A percentile compares a stretch with the other conserved stretches of the same genome.
Evolutionary conservation across 2,113 vertebrate genomes (phyloP).

Genomic region (Cyphomyrus discorhynchus): DNA sequence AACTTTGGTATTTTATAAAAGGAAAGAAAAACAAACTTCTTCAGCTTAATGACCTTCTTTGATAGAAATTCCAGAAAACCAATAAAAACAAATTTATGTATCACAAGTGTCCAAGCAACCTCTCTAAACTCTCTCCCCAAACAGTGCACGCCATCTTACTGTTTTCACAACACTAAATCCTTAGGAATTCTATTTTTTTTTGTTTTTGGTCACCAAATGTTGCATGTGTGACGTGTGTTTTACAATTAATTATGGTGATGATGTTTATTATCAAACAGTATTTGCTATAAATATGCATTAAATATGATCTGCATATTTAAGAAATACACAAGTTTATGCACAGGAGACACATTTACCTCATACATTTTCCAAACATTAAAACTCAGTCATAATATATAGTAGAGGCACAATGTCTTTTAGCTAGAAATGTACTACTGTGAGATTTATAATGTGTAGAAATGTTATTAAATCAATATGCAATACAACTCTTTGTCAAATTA

Average conservation of each 20-base stretch:
- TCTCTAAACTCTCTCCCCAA: background rate
- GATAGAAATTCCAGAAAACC: background rate
- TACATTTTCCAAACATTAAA: background rate
- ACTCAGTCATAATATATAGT: background rate
- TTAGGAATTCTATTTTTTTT: background rate
- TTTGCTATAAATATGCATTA: background rate
- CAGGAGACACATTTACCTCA: background rate
- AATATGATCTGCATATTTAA: background rate
- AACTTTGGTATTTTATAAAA: background rate
- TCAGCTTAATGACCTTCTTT: background rate
- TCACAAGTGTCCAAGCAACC: background rate
- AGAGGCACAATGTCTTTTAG: background rate
- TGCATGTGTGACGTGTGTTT: background rate
- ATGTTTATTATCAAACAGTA: background rate
- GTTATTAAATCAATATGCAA: background rate
- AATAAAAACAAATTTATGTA: background rate
- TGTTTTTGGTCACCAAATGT: background rate
- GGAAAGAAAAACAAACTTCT: background rate
- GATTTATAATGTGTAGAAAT: background rate
- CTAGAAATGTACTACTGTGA: background rate
- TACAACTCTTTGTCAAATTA: background rate
- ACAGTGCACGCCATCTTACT: background rate
- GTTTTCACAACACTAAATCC: background rate
- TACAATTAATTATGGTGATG: background rate
- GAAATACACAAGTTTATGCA: background rate